phyloP scores from a whole-genome alignment of 2,888 invertebrate genomes.

The Podabrus alpinus region DNA sequence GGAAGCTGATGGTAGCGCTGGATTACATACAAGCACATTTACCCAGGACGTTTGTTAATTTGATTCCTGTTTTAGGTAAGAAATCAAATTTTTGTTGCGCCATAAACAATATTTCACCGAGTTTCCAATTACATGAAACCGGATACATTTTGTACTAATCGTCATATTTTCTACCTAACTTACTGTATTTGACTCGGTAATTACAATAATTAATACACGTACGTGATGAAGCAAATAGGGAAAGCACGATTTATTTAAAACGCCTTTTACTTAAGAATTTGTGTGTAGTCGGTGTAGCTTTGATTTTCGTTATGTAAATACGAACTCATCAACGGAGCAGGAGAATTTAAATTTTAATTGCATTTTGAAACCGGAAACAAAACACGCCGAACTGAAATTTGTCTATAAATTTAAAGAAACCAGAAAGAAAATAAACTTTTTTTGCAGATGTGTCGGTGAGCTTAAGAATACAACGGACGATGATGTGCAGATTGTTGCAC shows the following conservation, averaged over 20 bases:
- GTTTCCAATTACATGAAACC: neutral
- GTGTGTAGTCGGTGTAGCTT: neutral
- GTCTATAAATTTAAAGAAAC: neutral
- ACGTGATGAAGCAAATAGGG: neutral
- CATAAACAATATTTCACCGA: neutral
- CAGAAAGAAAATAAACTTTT: neutral
- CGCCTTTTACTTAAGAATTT: neutral
- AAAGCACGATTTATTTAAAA: neutral
- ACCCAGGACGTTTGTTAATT: slow-evolving; percentile 72
- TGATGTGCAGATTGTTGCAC: slow-evolving; percentile 74
- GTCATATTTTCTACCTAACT: neutral
- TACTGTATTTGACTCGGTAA: neutral
- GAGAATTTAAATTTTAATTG: neutral
- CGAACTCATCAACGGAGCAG: neutral
- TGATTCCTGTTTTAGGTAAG: slow-evolving; percentile 72
- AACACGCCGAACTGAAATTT: neutral
- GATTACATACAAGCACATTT: slow-evolving; percentile 69
- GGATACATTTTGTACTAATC: neutral
- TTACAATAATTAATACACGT: neutral
- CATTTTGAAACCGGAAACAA: neutral
- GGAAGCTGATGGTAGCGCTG: slow-evolving; percentile 65
- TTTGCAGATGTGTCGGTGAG: slow-evolving; percentile 71
- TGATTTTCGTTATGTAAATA: neutral
- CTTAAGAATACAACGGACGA: slow-evolving; percentile 63
- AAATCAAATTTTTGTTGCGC: neutral